A percentile compares a stretch with the other conserved stretches of the same genome.
These are phyloP conservation scores for Neostethus bicornis DNA, from an alignment of 2,797 vertebrate genomes.

Conservation along the genomic window DNA sequence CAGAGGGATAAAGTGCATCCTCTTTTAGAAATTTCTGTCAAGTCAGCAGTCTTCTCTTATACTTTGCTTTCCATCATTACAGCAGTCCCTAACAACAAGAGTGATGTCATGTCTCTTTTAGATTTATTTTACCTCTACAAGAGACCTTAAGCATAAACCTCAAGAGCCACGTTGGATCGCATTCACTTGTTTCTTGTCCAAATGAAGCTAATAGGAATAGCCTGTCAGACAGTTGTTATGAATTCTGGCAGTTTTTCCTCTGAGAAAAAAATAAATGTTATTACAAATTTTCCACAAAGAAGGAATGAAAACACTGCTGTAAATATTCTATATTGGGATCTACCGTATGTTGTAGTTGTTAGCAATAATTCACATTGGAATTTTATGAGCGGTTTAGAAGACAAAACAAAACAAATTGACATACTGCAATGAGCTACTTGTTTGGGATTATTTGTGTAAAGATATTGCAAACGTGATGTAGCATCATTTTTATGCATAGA, in stretches of 20 bases:
- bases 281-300: background rate
- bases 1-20: background rate
- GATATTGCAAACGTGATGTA: too few species aligned
- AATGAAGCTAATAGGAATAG: background rate
- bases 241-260: background rate
- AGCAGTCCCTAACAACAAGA: background rate
- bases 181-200: background rate
- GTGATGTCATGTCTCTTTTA: background rate
- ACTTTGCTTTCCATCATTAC: background rate
- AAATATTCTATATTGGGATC: too few species aligned
- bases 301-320: background rate
- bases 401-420: too few species aligned
- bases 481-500: too few species aligned
- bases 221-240: background rate
- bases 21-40: background rate
- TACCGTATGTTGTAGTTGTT: too few species aligned
- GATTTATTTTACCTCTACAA: background rate
- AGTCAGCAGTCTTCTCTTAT: background rate
- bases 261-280: background rate
- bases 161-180: background rate
- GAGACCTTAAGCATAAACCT: background rate
- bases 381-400: too few species aligned
- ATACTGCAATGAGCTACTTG: too few species aligned
- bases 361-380: too few species aligned
- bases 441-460: too few species aligned